These are phyloP conservation scores for Phrixothrix hirtus DNA, from an alignment of 2,888 invertebrate genomes.

Conservation along the genomic window DNA sequence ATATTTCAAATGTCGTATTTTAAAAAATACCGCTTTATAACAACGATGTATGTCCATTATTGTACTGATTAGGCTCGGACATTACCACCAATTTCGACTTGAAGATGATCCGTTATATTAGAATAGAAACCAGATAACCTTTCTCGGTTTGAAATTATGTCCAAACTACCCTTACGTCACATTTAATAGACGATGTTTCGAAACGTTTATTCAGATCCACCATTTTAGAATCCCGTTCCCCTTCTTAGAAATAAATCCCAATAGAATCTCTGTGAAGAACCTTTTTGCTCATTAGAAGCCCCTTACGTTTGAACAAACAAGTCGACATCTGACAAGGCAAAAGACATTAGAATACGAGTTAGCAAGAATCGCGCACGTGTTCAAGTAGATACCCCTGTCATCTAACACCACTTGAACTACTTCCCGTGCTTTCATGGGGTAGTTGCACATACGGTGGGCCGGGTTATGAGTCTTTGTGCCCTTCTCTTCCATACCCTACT, in stretches of 20 bases:
- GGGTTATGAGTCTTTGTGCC: conserved; percentile 35
- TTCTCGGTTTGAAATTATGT: no score
- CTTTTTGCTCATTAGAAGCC: conserved; percentile 23
- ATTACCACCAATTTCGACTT: no score
- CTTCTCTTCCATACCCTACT: conserved; percentile 30
- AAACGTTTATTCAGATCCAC: no score
- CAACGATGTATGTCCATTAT: background rate
- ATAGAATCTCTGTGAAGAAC: no score
- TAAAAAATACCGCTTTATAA: no score
- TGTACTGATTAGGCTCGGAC: background rate
- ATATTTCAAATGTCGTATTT: no score
- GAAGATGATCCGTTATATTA: background rate
- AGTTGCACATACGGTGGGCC: conserved; percentile 38
- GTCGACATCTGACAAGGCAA: conserved; percentile 33
- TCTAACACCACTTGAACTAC: conserved; percentile 48
- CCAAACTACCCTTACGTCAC: no score
- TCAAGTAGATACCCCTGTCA: conserved; percentile 50
- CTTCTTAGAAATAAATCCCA: no score
- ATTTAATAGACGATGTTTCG: no score
- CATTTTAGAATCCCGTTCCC: no score
- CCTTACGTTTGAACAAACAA: conserved; percentile 8
- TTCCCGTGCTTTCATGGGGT: conserved; percentile 50
- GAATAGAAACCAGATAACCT: no score
- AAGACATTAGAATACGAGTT: conserved; percentile 27
- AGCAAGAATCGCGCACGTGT: conserved; percentile 51